A percentile compares a stretch with the other conserved stretches of the same genome.
Conservation (phyloP, 2,797 vertebrate species). For the Pyrocephalus nanus region DNA sequence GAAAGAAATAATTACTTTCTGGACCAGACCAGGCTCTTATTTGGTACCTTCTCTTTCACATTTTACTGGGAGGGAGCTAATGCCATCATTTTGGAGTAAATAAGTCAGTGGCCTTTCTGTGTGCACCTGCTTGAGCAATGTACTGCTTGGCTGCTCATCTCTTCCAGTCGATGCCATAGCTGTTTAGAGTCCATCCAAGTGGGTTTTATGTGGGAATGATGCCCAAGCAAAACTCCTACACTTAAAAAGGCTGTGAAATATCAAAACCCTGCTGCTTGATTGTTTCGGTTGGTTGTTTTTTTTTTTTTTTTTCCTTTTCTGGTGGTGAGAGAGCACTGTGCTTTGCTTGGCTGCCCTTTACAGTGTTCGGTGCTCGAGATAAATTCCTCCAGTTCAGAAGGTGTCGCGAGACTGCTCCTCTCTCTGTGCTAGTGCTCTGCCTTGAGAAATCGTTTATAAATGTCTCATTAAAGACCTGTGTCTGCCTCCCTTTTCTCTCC, state of each 20-base stretch:
- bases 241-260: background rate
- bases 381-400: conserved; percentile 6
- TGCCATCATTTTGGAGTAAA: background rate
- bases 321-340: background rate
- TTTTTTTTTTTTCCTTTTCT: background rate
- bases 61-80: background rate
- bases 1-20: background rate
- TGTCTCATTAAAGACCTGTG: conserved; percentile 43
- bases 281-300: background rate
- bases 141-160: background rate
- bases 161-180: background rate
- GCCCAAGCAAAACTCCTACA: background rate
- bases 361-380: background rate
- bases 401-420: background rate
- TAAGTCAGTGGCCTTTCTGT: background rate
- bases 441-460: conserved; percentile 56
- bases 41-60: background rate
- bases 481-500: conserved; percentile 53
- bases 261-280: background rate
- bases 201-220: background rate
- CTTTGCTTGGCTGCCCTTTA: background rate
- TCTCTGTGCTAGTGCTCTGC: background rate
- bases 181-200: background rate
- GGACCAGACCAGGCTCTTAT: background rate
- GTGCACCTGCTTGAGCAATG: background rate